Conservation (phyloP, 2,888 invertebrate species). For the Dromius quadrimaculatus region DNA sequence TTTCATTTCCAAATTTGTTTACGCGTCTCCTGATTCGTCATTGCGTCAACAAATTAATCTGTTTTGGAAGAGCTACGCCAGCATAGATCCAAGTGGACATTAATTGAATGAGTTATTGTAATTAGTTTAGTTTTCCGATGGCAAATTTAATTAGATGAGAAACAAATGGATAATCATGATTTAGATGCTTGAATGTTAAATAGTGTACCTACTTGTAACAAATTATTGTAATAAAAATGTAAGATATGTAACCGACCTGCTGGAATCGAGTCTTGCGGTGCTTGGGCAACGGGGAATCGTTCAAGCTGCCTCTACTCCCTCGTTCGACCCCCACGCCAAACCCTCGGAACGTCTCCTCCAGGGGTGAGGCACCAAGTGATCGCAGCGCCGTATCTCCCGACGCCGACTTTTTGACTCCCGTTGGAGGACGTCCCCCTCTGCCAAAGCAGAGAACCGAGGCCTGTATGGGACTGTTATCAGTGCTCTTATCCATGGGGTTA, state of each 20-base stretch:
- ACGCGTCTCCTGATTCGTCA: not conserved
- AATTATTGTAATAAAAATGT: no score
- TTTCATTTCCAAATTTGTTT: not conserved
- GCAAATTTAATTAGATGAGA: no score
- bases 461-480: slow-evolving; percentile 66
- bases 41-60: slow-evolving; percentile 26
- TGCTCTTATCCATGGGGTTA: slow-evolving; percentile 82
- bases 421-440: slow-evolving; percentile 58
- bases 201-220: no score
- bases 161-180: no score
- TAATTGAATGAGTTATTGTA: slow-evolving; percentile 32
- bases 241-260: slow-evolving; percentile 80
- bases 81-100: slow-evolving; percentile 35
- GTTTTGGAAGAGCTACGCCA: slow-evolving; percentile 25
- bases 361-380: slow-evolving; percentile 73
- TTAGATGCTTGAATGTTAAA: no score
- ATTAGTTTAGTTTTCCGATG: slow-evolving; percentile 29
- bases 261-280: slow-evolving; percentile 89
- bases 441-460: slow-evolving; percentile 55
- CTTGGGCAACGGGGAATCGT: slow-evolving; percentile 79
- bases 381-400: slow-evolving; percentile 82
- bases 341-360: slow-evolving; percentile 70
- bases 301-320: slow-evolving; percentile 72
- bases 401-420: slow-evolving; percentile 81
- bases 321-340: slow-evolving; percentile 66